phyloP scores from a whole-genome alignment of 2,888 invertebrate genomes.

The Tetramorium bicarinatum region DNA sequence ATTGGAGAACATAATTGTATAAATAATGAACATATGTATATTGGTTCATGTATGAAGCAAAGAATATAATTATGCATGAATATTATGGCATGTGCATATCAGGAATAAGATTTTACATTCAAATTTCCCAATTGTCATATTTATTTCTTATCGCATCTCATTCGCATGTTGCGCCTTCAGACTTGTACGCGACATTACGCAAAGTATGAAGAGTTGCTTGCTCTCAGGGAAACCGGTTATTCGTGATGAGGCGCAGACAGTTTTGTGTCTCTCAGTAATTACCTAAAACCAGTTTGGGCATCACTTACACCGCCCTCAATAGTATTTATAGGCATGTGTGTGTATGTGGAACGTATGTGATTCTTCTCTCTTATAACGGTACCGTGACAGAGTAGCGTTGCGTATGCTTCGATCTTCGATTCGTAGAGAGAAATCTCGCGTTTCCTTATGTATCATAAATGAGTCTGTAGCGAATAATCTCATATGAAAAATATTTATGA shows the following conservation, averaged over 20 bases:
- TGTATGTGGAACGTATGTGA: constrained; percentile 60
- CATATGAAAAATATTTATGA: constrained; percentile 60
- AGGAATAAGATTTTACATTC: neutral
- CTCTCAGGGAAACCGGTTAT: constrained; percentile 72
- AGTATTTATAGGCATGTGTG: constrained; percentile 66
- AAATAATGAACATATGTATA: neutral
- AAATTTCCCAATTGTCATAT: neutral
- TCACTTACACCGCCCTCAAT: constrained; percentile 60
- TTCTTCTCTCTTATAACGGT: constrained; percentile 64
- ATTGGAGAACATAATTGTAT: neutral
- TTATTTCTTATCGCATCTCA: neutral
- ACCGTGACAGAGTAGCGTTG: constrained; percentile 15
- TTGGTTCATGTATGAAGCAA: neutral
- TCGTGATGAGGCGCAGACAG: constrained; percentile 62
- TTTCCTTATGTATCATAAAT: constrained; percentile 61
- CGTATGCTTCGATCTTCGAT: neutral
- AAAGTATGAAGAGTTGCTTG: constrained; percentile 39
- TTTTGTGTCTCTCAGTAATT: constrained; percentile 68
- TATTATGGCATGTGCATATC: neutral
- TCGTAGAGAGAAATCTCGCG: constrained; percentile 48
- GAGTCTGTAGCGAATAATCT: constrained; percentile 51
- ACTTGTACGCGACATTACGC: neutral
- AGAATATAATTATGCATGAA: neutral
- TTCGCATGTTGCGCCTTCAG: neutral
- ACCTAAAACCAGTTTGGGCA: constrained; percentile 73